Percentiles rank a stretch among this genome's conserved stretches.
Conservation (phyloP, 2,888 invertebrate species). For the Cosmopolites sordidus region DNA sequence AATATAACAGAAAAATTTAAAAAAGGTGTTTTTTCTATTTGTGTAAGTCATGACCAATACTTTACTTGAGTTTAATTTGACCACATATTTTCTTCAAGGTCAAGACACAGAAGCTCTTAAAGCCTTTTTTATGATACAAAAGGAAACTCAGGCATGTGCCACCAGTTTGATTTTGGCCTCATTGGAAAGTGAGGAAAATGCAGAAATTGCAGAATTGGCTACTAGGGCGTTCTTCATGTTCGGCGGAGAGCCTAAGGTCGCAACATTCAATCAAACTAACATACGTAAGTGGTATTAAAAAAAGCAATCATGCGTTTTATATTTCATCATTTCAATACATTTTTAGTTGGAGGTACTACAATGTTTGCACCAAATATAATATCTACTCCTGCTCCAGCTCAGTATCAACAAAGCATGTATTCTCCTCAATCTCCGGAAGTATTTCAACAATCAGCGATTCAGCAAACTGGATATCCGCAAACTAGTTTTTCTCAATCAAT, state of each 20-base stretch:
- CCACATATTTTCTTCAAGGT: slow-evolving; percentile 4
- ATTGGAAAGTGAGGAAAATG: slow-evolving; percentile 57
- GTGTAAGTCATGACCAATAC: too few relatives aligned
- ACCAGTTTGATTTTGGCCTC: slow-evolving; percentile 84
- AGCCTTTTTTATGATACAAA: slow-evolving; percentile 79
- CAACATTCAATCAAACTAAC: slow-evolving; percentile 33
- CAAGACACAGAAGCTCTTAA: slow-evolving; percentile 82
- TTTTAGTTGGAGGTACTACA: slow-evolving; percentile 33
- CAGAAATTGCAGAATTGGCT: slow-evolving; percentile 79
- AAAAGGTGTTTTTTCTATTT: too few relatives aligned
- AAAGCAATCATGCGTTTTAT: too few relatives aligned
- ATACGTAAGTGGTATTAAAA: slow-evolving; percentile 25
- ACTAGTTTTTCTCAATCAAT: slow-evolving; percentile 15
- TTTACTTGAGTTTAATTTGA: not conserved
- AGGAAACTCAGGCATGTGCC: slow-evolving; percentile 84
- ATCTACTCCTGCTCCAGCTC: slow-evolving; percentile 42
- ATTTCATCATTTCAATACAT: not conserved
- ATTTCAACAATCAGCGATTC: not conserved
- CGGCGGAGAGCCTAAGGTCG: slow-evolving; percentile 69
- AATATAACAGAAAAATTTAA: too few relatives aligned
- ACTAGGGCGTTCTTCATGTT: slow-evolving; percentile 88
- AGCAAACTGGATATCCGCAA: slow-evolving; percentile 7
- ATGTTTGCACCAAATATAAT: slow-evolving; percentile 44
- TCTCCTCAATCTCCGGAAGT: slow-evolving; percentile 17
- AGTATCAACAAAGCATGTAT: slow-evolving; percentile 23